phyloP scores from a whole-genome alignment of 2,888 invertebrate species.

The Phengaris alcon region DNA sequence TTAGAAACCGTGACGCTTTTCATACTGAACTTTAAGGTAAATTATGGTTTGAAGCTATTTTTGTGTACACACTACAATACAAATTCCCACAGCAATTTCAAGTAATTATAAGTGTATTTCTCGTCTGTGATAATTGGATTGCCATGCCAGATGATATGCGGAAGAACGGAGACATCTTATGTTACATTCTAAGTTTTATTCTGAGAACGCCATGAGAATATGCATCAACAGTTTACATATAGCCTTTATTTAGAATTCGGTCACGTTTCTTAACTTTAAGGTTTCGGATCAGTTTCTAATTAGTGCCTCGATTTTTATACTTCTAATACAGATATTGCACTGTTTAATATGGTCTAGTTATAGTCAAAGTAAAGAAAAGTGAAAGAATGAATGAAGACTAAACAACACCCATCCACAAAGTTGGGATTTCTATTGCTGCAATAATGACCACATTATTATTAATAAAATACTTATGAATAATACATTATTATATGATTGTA shows the following conservation, averaged over 20 bases:
- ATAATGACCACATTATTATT: no score
- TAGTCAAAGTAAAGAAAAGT: no score
- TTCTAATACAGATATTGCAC: no score
- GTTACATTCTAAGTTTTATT: slow-evolving; percentile 75
- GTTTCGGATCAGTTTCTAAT: no score
- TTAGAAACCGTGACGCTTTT: no score
- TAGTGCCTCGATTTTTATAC: no score
- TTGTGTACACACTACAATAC: slow-evolving; percentile 30
- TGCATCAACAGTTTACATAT: slow-evolving; percentile 44
- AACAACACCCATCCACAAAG: no score
- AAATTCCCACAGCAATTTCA: slow-evolving; percentile 68
- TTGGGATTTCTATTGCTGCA: no score
- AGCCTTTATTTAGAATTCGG: slow-evolving; percentile 17
- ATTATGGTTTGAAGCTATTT: slow-evolving; percentile 33
- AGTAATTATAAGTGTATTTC: slow-evolving; percentile 63
- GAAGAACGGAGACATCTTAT: slow-evolving; percentile 70
- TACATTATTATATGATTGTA: no score
- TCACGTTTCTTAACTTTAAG: neutral
- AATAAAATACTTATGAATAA: no score
- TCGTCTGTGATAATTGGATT: slow-evolving; percentile 67
- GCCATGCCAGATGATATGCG: slow-evolving; percentile 74
- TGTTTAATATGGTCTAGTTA: no score
- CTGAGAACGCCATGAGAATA: slow-evolving; percentile 74
- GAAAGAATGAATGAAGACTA: no score
- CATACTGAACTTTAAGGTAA: neutral